phyloP scores from a whole-genome alignment of 2,113 vertebrate genomes.

The Antechinus stuartii region DNA sequence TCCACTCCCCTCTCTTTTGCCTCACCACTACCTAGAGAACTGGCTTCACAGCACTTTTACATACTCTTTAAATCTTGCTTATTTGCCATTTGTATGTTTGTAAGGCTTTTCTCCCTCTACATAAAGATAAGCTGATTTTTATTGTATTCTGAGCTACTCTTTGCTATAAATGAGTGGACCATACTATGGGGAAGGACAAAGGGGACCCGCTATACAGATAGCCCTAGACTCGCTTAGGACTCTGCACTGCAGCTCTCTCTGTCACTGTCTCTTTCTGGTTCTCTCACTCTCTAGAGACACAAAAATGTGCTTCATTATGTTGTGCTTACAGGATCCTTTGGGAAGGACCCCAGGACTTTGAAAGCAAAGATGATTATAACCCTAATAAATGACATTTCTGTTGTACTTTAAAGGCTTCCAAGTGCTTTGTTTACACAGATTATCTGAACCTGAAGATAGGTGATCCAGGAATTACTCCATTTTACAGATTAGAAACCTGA shows the following conservation, averaged over 20 bases:
- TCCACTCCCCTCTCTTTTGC: background rate
- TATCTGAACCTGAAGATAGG: background rate
- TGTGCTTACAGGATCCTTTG: background rate
- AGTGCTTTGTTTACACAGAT: background rate
- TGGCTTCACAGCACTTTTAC: background rate
- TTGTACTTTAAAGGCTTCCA: background rate
- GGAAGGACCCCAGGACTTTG: background rate
- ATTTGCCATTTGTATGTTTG: background rate
- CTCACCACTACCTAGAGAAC: background rate
- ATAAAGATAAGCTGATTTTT: background rate
- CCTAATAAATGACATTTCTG: conserved; percentile 42
- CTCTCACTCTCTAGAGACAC: background rate
- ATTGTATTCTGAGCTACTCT: background rate
- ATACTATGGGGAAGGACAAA: background rate
- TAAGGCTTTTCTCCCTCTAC: background rate
- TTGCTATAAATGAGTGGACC: background rate
- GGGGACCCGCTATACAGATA: background rate
- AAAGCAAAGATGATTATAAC: background rate
- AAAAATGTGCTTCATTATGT: background rate
- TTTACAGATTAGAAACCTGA: background rate
- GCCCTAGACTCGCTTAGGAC: background rate
- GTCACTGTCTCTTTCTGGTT: background rate
- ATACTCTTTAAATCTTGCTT: background rate
- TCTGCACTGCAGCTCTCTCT: background rate
- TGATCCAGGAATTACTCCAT: background rate